These are phyloP conservation scores for Echiichthys vipera DNA, from an alignment of 2,797 vertebrate species.

Conservation along the genomic window DNA sequence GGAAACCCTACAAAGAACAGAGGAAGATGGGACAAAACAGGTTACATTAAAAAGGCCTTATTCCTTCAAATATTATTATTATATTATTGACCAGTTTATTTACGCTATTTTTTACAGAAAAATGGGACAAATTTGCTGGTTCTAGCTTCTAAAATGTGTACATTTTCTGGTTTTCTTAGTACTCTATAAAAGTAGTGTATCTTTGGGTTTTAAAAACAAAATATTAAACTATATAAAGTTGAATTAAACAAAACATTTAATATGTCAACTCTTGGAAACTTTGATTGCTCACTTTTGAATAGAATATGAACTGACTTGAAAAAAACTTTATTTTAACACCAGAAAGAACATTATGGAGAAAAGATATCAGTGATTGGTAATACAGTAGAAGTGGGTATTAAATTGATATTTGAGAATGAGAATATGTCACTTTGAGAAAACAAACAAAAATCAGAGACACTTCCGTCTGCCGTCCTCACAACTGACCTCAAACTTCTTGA, in stretches of 20 bases:
- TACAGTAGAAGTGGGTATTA: background rate
- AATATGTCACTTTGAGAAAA: background rate
- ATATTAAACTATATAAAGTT: too few species aligned
- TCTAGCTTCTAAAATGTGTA: too few species aligned
- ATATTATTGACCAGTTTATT: too few species aligned
- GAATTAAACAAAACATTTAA: background rate
- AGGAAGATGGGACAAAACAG: too few species aligned
- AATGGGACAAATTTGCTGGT: too few species aligned
- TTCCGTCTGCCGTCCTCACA: background rate
- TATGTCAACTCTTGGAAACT: background rate
- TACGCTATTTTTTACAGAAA: too few species aligned
- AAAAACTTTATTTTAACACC: too few species aligned
- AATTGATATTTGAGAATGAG: background rate
- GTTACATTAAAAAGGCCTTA: background rate
- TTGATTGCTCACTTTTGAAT: too few species aligned
- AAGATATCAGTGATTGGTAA: background rate
- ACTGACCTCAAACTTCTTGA: constrained; percentile 94
- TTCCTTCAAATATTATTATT: background rate
- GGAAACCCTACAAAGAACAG: constrained; percentile 85
- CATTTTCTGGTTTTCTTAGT: too few species aligned
- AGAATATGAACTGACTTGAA: too few species aligned
- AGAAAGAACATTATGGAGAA: background rate
- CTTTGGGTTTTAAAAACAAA: background rate
- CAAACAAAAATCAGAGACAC: background rate
- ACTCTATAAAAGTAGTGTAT: too few species aligned